A percentile compares a stretch with the other conserved stretches of the same genome.
phyloP scores from a whole-genome alignment of 2,888 invertebrate genomes.

The Netelia inedita region DNA sequence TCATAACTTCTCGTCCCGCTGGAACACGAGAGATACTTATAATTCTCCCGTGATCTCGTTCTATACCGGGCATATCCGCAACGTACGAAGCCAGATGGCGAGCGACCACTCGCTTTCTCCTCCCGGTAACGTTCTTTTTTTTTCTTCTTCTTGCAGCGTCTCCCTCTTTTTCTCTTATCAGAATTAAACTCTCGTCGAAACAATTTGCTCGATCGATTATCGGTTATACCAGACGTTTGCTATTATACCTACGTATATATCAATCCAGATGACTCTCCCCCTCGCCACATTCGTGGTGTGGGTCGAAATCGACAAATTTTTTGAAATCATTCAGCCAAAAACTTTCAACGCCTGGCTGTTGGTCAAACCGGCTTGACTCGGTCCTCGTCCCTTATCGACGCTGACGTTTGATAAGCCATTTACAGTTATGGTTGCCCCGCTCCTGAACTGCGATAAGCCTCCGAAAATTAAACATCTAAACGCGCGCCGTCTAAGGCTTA shows the following conservation, averaged over 20 bases:
- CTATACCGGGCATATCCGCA: slow-evolving; percentile 43
- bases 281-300: not conserved
- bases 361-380: not conserved
- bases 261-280: not conserved
- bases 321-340: not conserved
- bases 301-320: not conserved
- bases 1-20: slow-evolving; percentile 32
- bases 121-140: not conserved
- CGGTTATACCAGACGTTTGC: not conserved
- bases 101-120: slow-evolving; percentile 61
- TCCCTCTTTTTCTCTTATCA: slow-evolving; percentile 13
- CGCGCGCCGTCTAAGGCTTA: not conserved
- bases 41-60: slow-evolving; percentile 46
- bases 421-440: not conserved
- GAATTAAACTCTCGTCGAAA: slow-evolving; percentile 19
- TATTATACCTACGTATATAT: not conserved
- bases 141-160: not conserved
- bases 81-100: slow-evolving; percentile 48
- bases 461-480: not conserved
- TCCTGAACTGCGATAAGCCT: not conserved
- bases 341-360: not conserved
- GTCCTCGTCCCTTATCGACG: not conserved
- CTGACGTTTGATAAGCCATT: not conserved
- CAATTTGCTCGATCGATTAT: slow-evolving; percentile 42
- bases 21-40: slow-evolving; percentile 34